Base-by-base conservation (phyloP, 2,888 invertebrate species). In the Campoplex capitator region DNA sequence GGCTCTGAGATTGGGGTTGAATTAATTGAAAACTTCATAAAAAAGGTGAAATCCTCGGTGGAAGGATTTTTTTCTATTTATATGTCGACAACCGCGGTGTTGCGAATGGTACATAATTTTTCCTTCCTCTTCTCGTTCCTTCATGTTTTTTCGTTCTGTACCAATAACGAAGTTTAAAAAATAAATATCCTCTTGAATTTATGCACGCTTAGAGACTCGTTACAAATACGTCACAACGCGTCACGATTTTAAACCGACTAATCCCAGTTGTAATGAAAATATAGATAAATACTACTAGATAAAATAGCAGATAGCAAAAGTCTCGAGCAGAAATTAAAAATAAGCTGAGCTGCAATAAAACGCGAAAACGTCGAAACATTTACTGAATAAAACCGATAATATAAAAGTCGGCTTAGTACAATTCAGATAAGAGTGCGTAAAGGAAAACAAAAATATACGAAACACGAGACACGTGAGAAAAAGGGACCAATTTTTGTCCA, bases 401-500 rank as follows among this genome's bases (percentile, higher is more conserved):
- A 78, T 75, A 86, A 80, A 85, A 73, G 78, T 85, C 76, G 76
- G 68, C 32, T 85, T 82, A 68, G 79, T 75, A 65, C 28, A 90
- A 88, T 45, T 75, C 51, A 51, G n/a, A 80, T 68, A 76, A 62
- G 80, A 87, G 35, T 51, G 73, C 77, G 84, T 88, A 85, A 70
- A 86, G 84, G 13, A 71, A 32, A 32, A 70, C 16, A 45, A 32
- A 51, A 74, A 35, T 62, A 80, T 28, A 71, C 51, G 51, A 74
- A 78, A 83, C 56, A 71, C 85, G 83, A 54, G 77, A 77, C 76
- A 83, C 83, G 86, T 74, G 78, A 86, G 84, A 75, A 88, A 75
- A 88, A 86, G 92, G 93, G 92, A 93, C 92, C 93, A 93, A 92
- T 91, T 92, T 92, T 92, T 91, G 87, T 87, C 86, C 90, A 91